phyloP scores from a whole-genome alignment of 2,888 invertebrate species.

The Agrotis clavis region DNA sequence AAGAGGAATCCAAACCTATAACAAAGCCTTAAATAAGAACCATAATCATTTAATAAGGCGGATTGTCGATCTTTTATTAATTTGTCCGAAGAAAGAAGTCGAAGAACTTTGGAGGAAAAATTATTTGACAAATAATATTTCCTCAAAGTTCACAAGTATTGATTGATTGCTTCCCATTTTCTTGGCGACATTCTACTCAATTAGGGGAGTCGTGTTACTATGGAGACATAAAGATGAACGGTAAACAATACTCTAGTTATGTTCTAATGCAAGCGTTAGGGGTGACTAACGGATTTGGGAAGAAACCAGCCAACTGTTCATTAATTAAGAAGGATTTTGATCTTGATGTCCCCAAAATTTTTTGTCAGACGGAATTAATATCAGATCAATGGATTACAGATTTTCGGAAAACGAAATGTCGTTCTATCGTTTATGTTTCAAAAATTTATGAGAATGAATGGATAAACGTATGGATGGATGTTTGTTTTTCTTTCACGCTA shows the following conservation, averaged over 20 bases:
- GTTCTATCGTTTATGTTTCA: too few relatives aligned
- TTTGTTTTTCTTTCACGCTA: too few relatives aligned
- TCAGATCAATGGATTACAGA: neutral
- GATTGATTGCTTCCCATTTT: conserved; percentile 38
- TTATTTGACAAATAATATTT: conserved; percentile 16
- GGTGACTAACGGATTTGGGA: conserved; percentile 21
- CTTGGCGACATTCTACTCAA: conserved; percentile 36
- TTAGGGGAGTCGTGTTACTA: conserved; percentile 53
- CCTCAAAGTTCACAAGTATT: conserved; percentile 32
- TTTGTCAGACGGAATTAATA: neutral
- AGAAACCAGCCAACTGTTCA: conserved; percentile 30
- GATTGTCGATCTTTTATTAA: neutral
- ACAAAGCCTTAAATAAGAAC: neutral
- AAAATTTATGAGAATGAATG: too few relatives aligned
- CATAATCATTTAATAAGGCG: neutral
- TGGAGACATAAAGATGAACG: conserved; percentile 36
- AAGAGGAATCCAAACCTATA: too few relatives aligned
- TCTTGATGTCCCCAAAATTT: conserved; percentile 6
- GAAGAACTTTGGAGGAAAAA: too few relatives aligned
- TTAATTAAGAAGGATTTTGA: conserved; percentile 18
- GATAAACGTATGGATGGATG: too few relatives aligned
- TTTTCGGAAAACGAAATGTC: neutral
- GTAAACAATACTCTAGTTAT: conserved; percentile 37
- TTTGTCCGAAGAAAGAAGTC: neutral
- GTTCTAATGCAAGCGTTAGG: conserved; percentile 34